Conservation (phyloP, 1,140 invertebrate genomes). For the Riptortus pedestris region DNA sequence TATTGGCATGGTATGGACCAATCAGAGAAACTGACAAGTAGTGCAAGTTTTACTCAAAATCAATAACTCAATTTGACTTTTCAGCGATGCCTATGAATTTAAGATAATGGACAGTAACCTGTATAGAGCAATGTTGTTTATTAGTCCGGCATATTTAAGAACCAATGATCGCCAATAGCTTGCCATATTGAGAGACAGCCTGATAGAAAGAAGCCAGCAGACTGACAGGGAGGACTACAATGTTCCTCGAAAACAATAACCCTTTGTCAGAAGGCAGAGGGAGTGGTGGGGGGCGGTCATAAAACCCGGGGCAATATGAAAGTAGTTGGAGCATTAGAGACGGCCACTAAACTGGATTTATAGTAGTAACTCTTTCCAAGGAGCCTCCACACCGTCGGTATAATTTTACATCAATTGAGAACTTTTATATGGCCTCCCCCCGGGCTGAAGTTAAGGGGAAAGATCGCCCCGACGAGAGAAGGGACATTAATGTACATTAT, state of each 20-base stretch:
- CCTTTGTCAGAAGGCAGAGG: constrained; percentile 17
- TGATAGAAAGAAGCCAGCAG: background rate
- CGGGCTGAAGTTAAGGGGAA: background rate
- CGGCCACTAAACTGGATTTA: constrained; percentile 17
- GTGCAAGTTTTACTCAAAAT: too few relatives aligned
- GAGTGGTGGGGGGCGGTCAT: background rate
- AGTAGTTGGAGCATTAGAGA: constrained; percentile 20
- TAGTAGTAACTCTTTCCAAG: constrained; percentile 10
- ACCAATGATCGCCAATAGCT: too few relatives aligned
- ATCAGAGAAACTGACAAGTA: too few relatives aligned
- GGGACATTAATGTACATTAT: constrained; percentile 24
- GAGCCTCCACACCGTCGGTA: background rate
- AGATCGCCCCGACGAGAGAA: background rate
- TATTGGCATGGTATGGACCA: too few relatives aligned
- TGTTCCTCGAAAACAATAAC: constrained; percentile 12
- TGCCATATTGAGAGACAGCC: background rate
- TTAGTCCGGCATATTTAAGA: too few relatives aligned
- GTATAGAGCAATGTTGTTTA: too few relatives aligned
- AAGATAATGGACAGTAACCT: too few relatives aligned
- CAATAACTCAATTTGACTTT: too few relatives aligned
- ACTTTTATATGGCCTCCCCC: constrained; percentile 19
- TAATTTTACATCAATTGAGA: constrained; percentile 23
- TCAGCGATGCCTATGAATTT: too few relatives aligned
- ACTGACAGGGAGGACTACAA: background rate
- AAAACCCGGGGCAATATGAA: constrained; percentile 17